phyloP scores from a whole-genome alignment of 2,888 invertebrate genomes.

The Antitype chi region DNA sequence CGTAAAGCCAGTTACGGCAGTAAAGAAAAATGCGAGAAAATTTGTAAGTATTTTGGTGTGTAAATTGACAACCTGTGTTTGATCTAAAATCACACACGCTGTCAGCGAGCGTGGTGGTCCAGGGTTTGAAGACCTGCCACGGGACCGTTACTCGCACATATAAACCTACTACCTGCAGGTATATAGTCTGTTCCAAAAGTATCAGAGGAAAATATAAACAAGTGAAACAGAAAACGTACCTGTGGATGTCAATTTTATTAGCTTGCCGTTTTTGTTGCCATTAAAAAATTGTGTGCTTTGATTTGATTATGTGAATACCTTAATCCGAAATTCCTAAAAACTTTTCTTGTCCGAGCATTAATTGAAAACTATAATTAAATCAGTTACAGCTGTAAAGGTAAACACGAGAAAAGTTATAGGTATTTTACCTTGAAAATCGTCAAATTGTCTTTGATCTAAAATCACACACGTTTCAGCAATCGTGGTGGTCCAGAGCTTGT shows the following conservation, averaged over 20 bases:
- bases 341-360: too few species aligned
- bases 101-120: not conserved
- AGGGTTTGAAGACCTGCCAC: not conserved
- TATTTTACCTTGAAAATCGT: too few species aligned
- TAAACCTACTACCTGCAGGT: not conserved
- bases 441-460: too few species aligned
- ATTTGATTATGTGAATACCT: not conserved
- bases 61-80: not conserved
- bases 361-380: too few species aligned
- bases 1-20: not conserved
- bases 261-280: too few species aligned
- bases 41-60: not conserved
- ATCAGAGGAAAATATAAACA: not conserved
- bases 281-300: not conserved
- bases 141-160: not conserved
- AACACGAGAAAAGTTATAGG: too few species aligned
- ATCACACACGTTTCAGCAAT: too few species aligned
- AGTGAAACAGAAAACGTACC: not conserved
- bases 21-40: not conserved
- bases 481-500: too few species aligned
- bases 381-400: too few species aligned
- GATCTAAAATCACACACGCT: not conserved
- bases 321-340: not conserved
- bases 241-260: not conserved
- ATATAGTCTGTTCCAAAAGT: not conserved